Evolutionary conservation across 2,888 invertebrate species (phyloP).

Genomic region (Adineta ricciae): DNA sequence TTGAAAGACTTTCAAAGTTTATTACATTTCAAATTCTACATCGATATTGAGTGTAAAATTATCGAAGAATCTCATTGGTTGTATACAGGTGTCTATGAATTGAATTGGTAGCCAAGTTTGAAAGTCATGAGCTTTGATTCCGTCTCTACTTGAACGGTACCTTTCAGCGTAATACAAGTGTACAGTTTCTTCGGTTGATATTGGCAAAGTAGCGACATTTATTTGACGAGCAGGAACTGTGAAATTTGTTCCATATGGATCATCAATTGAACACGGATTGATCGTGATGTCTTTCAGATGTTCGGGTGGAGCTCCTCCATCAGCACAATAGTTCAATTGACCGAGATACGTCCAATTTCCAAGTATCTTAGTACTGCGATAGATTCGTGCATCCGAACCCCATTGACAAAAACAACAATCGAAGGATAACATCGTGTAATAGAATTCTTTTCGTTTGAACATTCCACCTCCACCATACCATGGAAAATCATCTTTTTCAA

Average conservation of each 20-base stretch:
- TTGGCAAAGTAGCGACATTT: background rate
- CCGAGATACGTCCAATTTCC: background rate
- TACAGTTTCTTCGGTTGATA: constrained; percentile 2
- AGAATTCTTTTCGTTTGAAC: background rate
- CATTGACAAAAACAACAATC: too few relatives aligned
- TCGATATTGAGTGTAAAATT: background rate
- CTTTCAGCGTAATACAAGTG: background rate
- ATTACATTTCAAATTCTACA: too few relatives aligned
- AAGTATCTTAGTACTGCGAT: too few relatives aligned
- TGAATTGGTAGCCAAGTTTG: constrained; percentile 1
- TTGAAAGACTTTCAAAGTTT: too few relatives aligned
- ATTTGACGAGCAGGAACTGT: background rate
- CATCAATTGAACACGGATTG: background rate
- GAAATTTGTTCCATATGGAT: constrained; percentile 1
- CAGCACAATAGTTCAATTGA: constrained; percentile 3
- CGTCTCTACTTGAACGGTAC: background rate
- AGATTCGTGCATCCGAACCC: too few relatives aligned
- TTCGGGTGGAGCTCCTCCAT: background rate
- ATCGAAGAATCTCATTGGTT: background rate
- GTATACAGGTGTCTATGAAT: background rate
- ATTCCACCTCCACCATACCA: constrained; percentile 6
- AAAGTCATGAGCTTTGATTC: constrained; percentile 2
- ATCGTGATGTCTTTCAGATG: background rate
- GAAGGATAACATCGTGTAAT: too few relatives aligned
- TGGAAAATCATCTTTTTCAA: background rate